Percentiles rank a stretch among this genome's conserved stretches.
Conservation (phyloP, 2,113 vertebrate species). For the Python bivittatus region DNA sequence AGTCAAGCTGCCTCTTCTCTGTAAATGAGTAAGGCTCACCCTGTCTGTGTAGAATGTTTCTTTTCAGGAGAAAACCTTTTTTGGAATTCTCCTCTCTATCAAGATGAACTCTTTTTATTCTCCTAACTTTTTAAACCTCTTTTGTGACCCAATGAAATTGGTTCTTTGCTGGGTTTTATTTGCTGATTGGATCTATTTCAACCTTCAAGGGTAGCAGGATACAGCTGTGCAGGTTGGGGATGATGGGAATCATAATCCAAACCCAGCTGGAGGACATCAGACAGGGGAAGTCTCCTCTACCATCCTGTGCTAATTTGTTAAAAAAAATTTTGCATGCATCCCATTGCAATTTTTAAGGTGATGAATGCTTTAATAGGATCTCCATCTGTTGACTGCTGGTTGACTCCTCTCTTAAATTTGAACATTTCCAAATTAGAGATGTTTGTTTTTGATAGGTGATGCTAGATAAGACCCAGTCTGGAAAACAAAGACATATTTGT, state of each 20-base stretch:
- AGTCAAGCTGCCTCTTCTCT: not conserved
- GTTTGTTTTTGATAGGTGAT: constrained; percentile 49
- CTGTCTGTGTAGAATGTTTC: not conserved
- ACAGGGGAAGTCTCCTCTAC: not conserved
- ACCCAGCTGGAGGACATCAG: not conserved
- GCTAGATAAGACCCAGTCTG: constrained; percentile 50
- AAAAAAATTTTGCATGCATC: not conserved
- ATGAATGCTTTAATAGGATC: constrained; percentile 14
- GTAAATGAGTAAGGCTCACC: not conserved
- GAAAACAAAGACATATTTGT: constrained; percentile 21
- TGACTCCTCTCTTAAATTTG: constrained; percentile 31
- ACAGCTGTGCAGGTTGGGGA: not conserved
- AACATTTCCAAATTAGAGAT: constrained; percentile 43
- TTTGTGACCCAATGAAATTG: not conserved
- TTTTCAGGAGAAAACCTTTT: not conserved
- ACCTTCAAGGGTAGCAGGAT: not conserved
- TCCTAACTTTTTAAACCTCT: not conserved
- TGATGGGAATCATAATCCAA: not conserved
- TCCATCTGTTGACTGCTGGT: not conserved
- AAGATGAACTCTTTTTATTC: not conserved
- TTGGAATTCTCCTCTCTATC: not conserved
- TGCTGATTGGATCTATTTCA: not conserved
- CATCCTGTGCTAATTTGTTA: not conserved
- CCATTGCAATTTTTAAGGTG: not conserved
- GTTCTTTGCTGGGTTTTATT: not conserved